phyloP scores from a whole-genome alignment of 1,140 invertebrate genomes.

The Drosophila parabipectinata region DNA sequence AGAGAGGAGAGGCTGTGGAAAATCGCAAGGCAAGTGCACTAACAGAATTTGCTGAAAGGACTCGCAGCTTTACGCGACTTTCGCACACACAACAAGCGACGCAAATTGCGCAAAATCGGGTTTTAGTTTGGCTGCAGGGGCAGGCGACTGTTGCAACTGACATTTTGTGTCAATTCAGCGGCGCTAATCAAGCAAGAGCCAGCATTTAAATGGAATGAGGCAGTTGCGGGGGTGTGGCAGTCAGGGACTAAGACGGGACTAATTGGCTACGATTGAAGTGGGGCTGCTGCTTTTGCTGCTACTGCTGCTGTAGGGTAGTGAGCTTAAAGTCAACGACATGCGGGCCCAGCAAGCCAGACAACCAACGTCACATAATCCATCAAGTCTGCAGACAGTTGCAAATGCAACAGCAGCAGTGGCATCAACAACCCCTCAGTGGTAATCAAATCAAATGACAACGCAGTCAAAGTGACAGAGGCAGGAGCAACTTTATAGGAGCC shows the following conservation, averaged over 20 bases:
- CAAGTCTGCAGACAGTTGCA: conserved; percentile 70
- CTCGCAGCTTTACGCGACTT: conserved; percentile 41
- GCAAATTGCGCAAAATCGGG: conserved; percentile 59
- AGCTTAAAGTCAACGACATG: conserved; percentile 62
- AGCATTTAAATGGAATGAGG: conserved; percentile 59
- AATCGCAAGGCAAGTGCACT: conserved; percentile 37
- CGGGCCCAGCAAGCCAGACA: conserved; percentile 43
- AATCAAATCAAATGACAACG: conserved; percentile 78
- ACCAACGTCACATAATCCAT: conserved; percentile 74
- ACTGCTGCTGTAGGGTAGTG: neutral
- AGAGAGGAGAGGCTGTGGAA: conserved; percentile 14
- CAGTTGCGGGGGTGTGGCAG: neutral
- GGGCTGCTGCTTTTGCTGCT: neutral
- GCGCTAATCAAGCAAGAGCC: conserved; percentile 75
- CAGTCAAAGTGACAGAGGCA: conserved; percentile 42
- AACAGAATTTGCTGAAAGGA: conserved; percentile 29
- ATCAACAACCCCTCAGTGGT: conserved; percentile 48
- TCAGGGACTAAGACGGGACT: conserved; percentile 8
- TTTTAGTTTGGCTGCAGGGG: neutral
- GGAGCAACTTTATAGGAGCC: conserved; percentile 41
- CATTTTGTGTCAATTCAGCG: conserved; percentile 80
- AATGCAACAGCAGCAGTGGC: conserved; percentile 19
- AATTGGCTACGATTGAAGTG: conserved; percentile 68
- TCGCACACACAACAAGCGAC: conserved; percentile 57
- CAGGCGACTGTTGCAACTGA: conserved; percentile 47